phyloP scores from a whole-genome alignment of 2,797 vertebrate species.

The Ammospiza maritima region DNA sequence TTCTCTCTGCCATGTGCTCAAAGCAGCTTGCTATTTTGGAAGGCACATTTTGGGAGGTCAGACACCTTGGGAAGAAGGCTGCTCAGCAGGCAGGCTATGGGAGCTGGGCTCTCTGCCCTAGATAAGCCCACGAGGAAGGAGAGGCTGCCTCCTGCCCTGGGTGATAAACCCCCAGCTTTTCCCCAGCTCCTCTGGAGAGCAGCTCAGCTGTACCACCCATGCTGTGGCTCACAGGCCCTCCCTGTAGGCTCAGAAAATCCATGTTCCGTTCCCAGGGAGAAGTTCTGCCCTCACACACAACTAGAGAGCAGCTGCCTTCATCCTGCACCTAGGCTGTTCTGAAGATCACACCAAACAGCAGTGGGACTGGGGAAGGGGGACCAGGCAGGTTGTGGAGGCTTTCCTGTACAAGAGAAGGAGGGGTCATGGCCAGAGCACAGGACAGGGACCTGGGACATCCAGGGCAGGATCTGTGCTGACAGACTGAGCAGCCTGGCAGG shows the following conservation, averaged over 20 bases:
- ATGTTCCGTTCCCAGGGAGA: neutral
- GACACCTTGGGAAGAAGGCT: constrained; percentile 59
- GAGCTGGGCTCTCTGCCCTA: neutral
- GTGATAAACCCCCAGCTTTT: neutral
- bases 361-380: neutral
- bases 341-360: neutral
- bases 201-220: fast-evolving
- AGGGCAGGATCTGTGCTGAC: neutral
- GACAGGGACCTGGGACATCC: neutral
- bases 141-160: neutral
- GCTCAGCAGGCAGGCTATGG: constrained; percentile 36
- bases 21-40: constrained; percentile 34
- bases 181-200: neutral
- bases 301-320: neutral
- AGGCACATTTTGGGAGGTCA: constrained; percentile 55
- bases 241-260: neutral
- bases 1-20: neutral
- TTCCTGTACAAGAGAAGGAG: neutral
- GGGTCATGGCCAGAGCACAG: neutral
- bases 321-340: neutral
- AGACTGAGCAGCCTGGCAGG: neutral
- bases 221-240: neutral
- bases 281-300: neutral
- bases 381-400: neutral
- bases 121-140: neutral